These are phyloP conservation scores for Drosophila triauraria DNA, from an alignment of 1,140 invertebrate species.

Conservation along the genomic window DNA sequence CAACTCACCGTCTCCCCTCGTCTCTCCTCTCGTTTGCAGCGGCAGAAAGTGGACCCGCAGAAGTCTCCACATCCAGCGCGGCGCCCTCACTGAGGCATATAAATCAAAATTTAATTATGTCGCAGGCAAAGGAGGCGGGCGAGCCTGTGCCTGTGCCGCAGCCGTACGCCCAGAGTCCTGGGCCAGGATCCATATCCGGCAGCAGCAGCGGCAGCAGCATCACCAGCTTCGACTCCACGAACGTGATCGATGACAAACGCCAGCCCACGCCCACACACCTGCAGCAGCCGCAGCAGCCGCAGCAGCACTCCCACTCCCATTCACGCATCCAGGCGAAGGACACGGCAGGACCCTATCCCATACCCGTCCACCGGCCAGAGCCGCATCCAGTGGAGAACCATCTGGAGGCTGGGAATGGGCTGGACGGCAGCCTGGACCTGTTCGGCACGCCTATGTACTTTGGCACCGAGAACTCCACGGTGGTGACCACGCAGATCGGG, in stretches of 20 bases:
- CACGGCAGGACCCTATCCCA: conserved; percentile 72
- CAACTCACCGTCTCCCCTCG: conserved; percentile 16
- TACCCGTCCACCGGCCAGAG: conserved; percentile 62
- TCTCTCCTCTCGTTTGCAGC: conserved; percentile 10
- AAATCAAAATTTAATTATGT: conserved; percentile 84
- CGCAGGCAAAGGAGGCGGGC: conserved; percentile 47
- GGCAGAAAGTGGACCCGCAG: conserved; percentile 4
- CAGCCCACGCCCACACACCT: conserved; percentile 35
- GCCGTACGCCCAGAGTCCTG: conserved; percentile 37
- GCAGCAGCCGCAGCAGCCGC: conserved; percentile 45
- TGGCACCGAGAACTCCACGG: conserved; percentile 92
- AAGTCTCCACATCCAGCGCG: conserved; percentile 27
- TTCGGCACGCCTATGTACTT: conserved; percentile 88
- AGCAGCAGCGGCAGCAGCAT: conserved; percentile 67
- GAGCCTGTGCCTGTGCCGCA: conserved; percentile 35
- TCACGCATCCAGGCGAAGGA: conserved; percentile 79
- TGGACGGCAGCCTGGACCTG: conserved; percentile 64
- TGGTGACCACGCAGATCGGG: conserved; percentile 92
- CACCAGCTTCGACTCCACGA: conserved; percentile 78
- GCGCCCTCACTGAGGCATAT: conserved; percentile 69
- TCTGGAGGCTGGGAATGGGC: conserved; percentile 58
- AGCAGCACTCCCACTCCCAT: conserved; percentile 52
- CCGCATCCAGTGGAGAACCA: conserved; percentile 61
- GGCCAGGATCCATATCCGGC: conserved; percentile 4
- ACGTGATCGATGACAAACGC: conserved; percentile 76